Evolutionary conservation across 37 sponge, comb jelly and placozoan species (phyloP).

Genomic region (Hexactinellida sp.): DNA sequence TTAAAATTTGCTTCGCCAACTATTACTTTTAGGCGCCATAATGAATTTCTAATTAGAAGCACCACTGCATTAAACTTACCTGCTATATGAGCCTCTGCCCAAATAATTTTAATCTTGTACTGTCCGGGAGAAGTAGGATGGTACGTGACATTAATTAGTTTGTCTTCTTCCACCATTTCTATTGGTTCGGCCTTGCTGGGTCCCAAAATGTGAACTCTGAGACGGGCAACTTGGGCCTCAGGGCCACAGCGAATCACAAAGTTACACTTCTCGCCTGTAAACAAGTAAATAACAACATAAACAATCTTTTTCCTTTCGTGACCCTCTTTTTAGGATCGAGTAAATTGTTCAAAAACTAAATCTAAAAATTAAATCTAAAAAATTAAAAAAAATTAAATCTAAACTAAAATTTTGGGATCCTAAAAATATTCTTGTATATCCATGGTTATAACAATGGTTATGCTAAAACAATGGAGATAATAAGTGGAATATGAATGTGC

Average conservation of each 20-base stretch:
- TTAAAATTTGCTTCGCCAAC: no score
- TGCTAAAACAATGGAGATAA: no score
- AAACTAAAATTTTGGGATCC: no score
- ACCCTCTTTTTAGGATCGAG: no score
- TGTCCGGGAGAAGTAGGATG: slow-evolving; percentile 71
- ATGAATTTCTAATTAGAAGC: background rate
- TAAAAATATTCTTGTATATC: no score
- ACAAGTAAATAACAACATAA: no score
- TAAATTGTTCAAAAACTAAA: no score
- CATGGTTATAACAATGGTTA: no score
- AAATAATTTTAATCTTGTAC: slow-evolving; percentile 57
- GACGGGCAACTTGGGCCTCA: slow-evolving; percentile 46
- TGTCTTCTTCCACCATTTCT: slow-evolving; percentile 51
- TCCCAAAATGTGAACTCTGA: slow-evolving; percentile 58
- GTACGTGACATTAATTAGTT: slow-evolving; percentile 52
- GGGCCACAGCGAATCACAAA: slow-evolving; percentile 45
- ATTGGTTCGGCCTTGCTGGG: slow-evolving; percentile 79
- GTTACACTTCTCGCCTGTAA: slow-evolving; percentile 29
- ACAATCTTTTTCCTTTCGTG: no score
- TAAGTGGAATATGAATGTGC: no score
- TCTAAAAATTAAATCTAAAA: no score
- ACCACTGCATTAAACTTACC: slow-evolving; percentile 28
- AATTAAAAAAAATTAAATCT: no score
- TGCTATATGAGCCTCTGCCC: slow-evolving; percentile 71
- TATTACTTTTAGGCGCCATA: background rate